Evolutionary conservation across 37 sponge, comb jelly and placozoan species (phyloP).

Genomic region (Amphimedon queenslandica): DNA sequence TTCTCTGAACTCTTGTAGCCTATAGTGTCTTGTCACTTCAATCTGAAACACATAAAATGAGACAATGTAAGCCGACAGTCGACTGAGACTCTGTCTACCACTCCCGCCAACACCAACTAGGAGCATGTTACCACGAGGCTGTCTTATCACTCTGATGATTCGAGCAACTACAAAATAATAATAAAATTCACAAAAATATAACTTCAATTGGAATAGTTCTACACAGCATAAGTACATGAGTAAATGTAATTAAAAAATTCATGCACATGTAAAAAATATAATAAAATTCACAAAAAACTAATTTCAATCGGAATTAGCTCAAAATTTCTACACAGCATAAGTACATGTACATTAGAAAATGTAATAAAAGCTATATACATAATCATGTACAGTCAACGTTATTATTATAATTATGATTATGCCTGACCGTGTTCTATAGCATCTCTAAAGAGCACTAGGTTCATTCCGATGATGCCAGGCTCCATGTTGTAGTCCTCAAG

Average conservation of each 20-base stretch:
- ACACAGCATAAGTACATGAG: background rate
- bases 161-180: slow-evolving; percentile 71
- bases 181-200: background rate
- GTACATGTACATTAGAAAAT: background rate
- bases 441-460: slow-evolving; percentile 94
- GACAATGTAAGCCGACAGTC: slow-evolving; percentile 89
- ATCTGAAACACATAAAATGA: slow-evolving; percentile 91
- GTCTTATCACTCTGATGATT: slow-evolving; percentile 92
- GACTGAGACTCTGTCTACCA: slow-evolving; percentile 93
- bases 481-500: slow-evolving; percentile 99
- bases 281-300: too few species aligned
- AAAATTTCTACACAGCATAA: too few species aligned
- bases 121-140: slow-evolving; percentile 96
- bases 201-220: background rate
- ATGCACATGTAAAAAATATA: too few species aligned
- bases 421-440: slow-evolving; percentile 93
- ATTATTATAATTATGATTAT: too few species aligned
- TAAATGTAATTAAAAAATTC: too few species aligned
- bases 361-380: too few species aligned
- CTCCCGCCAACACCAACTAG: slow-evolving; percentile 97
- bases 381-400: too few species aligned
- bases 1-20: slow-evolving; percentile 94
- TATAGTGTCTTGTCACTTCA: slow-evolving; percentile 94
- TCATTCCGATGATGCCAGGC: slow-evolving; percentile 94
- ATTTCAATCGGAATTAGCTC: too few species aligned